phyloP scores from a whole-genome alignment of 1,140 invertebrate species.

The Odontomachus brunneus region DNA sequence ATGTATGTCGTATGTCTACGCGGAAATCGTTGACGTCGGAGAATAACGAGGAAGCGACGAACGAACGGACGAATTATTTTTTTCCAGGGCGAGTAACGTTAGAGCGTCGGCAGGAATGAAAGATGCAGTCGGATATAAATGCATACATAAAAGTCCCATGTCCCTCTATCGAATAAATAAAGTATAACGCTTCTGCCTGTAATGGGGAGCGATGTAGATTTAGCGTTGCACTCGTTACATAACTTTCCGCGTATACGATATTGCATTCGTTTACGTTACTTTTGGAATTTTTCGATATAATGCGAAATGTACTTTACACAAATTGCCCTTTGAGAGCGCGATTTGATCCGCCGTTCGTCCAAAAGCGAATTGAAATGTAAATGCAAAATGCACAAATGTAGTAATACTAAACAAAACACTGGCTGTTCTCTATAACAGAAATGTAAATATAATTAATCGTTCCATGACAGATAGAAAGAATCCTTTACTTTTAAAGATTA shows the following conservation, averaged over 20 bases:
- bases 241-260: constrained; percentile 15
- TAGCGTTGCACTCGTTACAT: constrained; percentile 37
- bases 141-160: constrained; percentile 36
- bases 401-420: neutral
- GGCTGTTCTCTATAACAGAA: neutral
- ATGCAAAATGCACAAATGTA: neutral
- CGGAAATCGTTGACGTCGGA: neutral
- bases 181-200: constrained; percentile 15
- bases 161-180: constrained; percentile 44
- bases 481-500: too few relatives aligned
- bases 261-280: constrained; percentile 37
- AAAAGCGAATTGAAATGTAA: neutral
- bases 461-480: neutral
- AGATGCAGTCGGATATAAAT: constrained; percentile 14
- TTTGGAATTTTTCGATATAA: constrained; percentile 35
- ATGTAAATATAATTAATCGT: neutral
- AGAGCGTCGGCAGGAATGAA: constrained; percentile 1
- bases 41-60: neutral
- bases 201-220: constrained; percentile 35
- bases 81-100: neutral
- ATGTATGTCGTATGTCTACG: neutral
- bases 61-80: neutral
- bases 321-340: neutral
- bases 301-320: neutral
- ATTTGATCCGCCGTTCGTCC: neutral